A percentile compares a stretch with the other conserved stretches of the same genome.
Conservation (phyloP, 2,113 vertebrate species). For the Connochaetes taurinus region DNA sequence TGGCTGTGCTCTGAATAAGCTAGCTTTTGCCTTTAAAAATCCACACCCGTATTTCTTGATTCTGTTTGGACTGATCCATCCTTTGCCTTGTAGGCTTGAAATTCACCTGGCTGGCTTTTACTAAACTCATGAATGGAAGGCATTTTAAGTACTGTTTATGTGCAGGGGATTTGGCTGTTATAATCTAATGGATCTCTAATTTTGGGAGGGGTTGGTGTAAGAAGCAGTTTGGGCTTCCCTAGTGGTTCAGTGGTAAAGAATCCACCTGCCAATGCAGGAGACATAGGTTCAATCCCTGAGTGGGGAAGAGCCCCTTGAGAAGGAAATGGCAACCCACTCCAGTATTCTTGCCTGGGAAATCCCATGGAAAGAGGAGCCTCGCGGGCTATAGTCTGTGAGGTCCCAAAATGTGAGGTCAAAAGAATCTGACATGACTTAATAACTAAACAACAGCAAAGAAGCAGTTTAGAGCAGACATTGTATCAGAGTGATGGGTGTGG, state of each 20-base stretch:
- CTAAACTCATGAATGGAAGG: not conserved
- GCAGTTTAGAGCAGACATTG: not conserved
- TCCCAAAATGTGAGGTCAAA: not conserved
- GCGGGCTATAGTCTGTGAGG: not conserved
- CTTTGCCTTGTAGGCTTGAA: not conserved
- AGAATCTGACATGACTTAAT: not conserved
- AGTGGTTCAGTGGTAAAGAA: not conserved
- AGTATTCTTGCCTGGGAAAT: not conserved
- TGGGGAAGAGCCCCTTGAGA: not conserved
- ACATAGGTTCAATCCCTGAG: not conserved
- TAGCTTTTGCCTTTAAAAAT: not conserved
- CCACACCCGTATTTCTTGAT: not conserved
- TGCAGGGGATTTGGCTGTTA: not conserved
- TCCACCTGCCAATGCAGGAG: not conserved
- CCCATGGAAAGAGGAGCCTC: not conserved
- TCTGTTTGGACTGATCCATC: not conserved
- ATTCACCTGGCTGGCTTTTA: constrained; percentile 22
- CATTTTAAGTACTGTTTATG: constrained; percentile 8
- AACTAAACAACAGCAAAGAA: not conserved
- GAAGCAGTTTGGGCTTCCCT: not conserved
- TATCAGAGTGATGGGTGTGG: not conserved
- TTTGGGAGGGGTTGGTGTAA: not conserved
- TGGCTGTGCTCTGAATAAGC: not conserved
- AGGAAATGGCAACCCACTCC: not conserved
- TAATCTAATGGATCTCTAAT: not conserved